Base-by-base conservation (phyloP, 2,113 vertebrate genomes). In the Tachycineta bicolor region DNA sequence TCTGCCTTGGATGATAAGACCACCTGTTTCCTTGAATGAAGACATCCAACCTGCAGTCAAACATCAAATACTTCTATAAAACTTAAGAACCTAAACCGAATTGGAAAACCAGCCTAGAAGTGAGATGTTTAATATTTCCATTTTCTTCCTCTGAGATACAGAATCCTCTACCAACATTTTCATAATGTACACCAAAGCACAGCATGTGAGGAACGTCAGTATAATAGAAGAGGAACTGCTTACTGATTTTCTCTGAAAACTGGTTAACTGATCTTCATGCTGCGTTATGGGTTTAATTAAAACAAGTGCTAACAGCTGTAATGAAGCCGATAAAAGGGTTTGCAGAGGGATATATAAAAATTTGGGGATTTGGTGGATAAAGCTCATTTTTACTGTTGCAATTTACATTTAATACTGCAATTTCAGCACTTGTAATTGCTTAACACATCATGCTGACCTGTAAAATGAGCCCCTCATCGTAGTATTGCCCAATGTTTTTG, bases 231-330 rank as follows among this genome's bases (percentile, higher is more conserved):
- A 73, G 44, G 70, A 89, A 65, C 39, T 58, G 46, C 71, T 81
- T 59, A n/a, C 59, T 69, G 29, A 58, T 85, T 91, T 92, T 39
- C 78, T 74, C 56, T 78, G 80, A 64, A 92, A 87, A 93, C 65
- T 69, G 24, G 79, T 85, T 89, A 94, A 84, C 81, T 52, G 65
- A 94, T 75, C 65, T 58, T 62, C 95, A 87, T 17, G 46, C 82
- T 96, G 84, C 9, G 2, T 58, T 85, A 4, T 41, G 68, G 77
- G 46, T 90, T 94, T 97, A 96, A 96, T 96, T 94, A 89, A 87
- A 96, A 58, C 19, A 78, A 70, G 33, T 64, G 18, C 69, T 75
- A 89, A 83, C 65, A 41, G 83, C 79, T 81, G 49, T 87, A 94
- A 89, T 14, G 59, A 55, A 68, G 49, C 33, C 49, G 14, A 65